Evolutionary conservation across 2,888 invertebrate genomes (phyloP), one percentile per base, ranked within the genome.

Genomic region (Argynnis bischoffii): DNA sequence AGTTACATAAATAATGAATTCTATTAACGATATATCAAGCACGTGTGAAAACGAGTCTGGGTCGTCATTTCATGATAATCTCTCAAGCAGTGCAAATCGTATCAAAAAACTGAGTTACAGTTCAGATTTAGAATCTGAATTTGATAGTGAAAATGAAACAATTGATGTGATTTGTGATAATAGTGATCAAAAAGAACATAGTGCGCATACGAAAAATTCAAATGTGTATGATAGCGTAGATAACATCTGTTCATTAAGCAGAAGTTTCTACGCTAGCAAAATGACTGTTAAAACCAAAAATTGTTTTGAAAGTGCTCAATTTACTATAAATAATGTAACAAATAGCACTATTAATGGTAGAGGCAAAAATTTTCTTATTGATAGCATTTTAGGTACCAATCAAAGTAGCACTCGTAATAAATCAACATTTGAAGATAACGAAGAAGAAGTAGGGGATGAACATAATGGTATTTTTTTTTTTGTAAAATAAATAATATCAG

Each of bases 281-380:
- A 74, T 82, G 69, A 72, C 67, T 26, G 74, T 78, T 15, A 82
- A 78, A 75, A 75, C 76, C 13, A 84, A 80, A 74, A 78, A 75
- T 71, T 71, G 21, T 60, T 69, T 59, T 66, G 65, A 50, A 31
- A 70, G 57, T 70, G 68, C 69, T 66, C 67, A 69, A 76, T 50
- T 70, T 80, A 78, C 65, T 79, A 73, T 76, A 64, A 85, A 82
- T 74, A 79, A 81, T 53, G 68, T 78, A 59, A 51, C 75, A 67
- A 79, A 69, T 64, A 76, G 76, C 76, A 71, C 73, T 16, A 77
- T 82, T 50, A 84, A 82, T 69, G 80, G 82, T 56, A 90, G 84
- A 80, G 90, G 91, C 75, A 93, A 92, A 83, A 93, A 93, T 41
- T 94, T 94, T 82, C 86, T 93, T 13, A 94, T 94, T 72, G 94